Base-by-base conservation (phyloP, 2,113 vertebrate species). In the Sebastes fasciatus region DNA sequence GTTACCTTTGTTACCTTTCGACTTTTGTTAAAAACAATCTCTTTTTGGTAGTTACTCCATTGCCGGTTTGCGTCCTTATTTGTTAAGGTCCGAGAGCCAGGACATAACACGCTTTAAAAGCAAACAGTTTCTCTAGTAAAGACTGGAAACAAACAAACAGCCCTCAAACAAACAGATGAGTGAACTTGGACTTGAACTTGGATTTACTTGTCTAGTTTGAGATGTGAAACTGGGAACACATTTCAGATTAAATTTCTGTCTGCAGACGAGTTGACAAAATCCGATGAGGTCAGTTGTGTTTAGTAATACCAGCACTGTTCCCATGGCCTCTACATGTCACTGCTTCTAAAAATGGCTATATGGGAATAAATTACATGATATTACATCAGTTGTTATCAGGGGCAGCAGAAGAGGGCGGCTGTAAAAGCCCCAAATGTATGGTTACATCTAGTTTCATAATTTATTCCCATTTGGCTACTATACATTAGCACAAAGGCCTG, bases 241-340 rank as follows among this genome's bases (percentile, higher is more conserved):
- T 52, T 26, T 45, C 19, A 54, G 51, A 71, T 43, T 12, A 48
- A 7, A 4, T 23, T 34, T 51, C n/a, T 17, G 48, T 75, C 46
- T 54, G 55, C 46, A 62, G 54, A 67, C 1, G 1, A 60, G 40
- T 14, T 17, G 12, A 42, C 67, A 66, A 34, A 34, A 34, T 34
- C 34, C 34, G 7, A 71, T 5, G 61, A 69, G 80, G 82, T 84
- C 73, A 64, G 77, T 26, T 64, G 19, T 80, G 80, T 69, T 74
- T 65, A 19, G 76, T 49, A 82, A 71, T 49, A 14, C 43, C 34
- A 2, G 65, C 42, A 8, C 49, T 52, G 67, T 86, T 86, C 84
- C 78, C 78, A 86, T 26, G 88, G 61, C 66, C 81, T 76, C 70
- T 1, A 7, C 68, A 8, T 65, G 65, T 52, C 34, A 12, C 23